These are phyloP conservation scores for Enteromius unitaeniatus DNA, from an alignment of 2,797 vertebrate species.

Conservation along the genomic window DNA sequence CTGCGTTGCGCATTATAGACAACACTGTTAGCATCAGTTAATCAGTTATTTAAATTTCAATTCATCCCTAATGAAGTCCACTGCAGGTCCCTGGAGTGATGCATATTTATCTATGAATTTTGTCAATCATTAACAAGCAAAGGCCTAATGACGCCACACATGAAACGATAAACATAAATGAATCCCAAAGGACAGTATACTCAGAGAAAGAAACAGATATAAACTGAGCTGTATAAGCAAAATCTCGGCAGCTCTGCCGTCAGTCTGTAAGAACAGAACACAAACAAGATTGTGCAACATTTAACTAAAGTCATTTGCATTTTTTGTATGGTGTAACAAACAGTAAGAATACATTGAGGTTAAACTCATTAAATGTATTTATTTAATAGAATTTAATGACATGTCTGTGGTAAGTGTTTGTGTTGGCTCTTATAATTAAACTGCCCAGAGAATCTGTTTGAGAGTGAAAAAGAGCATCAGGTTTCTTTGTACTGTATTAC, in stretches of 20 bases:
- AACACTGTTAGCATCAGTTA: not conserved
- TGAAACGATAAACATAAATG: not conserved
- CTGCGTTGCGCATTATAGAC: not conserved
- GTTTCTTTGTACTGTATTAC: not conserved
- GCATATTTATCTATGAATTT: not conserved
- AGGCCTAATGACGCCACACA: not conserved
- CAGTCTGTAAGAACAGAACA: not conserved
- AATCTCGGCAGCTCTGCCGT: not conserved
- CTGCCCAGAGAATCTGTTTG: not conserved
- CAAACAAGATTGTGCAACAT: not conserved
- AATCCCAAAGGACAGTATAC: not conserved
- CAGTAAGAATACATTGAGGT: not conserved
- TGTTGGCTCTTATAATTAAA: not conserved
- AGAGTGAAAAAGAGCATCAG: not conserved
- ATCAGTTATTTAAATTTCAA: not conserved
- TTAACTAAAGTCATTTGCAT: not conserved
- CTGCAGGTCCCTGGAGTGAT: not conserved
- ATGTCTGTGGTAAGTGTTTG: not conserved
- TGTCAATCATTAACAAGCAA: not conserved
- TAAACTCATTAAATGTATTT: not conserved
- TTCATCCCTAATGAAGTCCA: not conserved
- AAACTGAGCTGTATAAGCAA: not conserved
- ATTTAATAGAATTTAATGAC: not conserved
- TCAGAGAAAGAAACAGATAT: not conserved
- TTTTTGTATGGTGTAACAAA: not conserved